Evolutionary conservation across 2,888 invertebrate species (phyloP), one percentile per base, ranked within the genome.

Genomic region (Heliconius erato): DNA sequence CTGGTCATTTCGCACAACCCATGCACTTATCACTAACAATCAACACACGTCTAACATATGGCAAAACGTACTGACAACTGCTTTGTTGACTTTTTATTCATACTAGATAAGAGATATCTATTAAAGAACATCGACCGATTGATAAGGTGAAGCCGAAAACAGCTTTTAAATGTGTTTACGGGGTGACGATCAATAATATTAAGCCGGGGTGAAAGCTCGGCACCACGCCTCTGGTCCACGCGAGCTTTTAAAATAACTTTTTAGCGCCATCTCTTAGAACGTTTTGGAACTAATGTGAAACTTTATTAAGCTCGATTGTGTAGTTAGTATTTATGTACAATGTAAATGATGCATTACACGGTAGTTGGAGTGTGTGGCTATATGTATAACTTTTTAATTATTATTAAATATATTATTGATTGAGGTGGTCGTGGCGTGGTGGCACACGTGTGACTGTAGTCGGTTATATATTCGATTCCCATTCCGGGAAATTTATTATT

Each of bases 171-270:
- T 86, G 84, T 93, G 90, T 93, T 93, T 93, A 92, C 91, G 88
- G 88, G 88, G 83, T 89, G 86, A 82, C 91, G 92, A 94, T 95
- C 95, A 92, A 95, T 95, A 94, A 89, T 84, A 89, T 91, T 90
- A 88, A 90, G 85, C 82, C 88, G 90, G 93, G 94, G 94, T 92
- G 92, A 94, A 94, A 93, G 94, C 93, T 92, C 90, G 85, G 86
- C 85, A 91, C 94, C 95, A 93, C 94, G 92, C 94, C 94, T 92
- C 90, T 84, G 85, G 88, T 88, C 85, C 86, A 86, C 86, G 84
- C 84, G 84, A 90, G 91, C 92, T 91, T 91, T 89, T 83, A 84
- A 74, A 68, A 63, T 77, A 49, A 72, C 63, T 68, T 79, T 83
- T 67, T 85, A 88, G 83, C 90, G 93, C 91, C 95, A 95, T 94